Evolutionary conservation across 2,113 vertebrate genomes (phyloP), one percentile per base, ranked within the genome.

Genomic region (Catharus minimus): DNA sequence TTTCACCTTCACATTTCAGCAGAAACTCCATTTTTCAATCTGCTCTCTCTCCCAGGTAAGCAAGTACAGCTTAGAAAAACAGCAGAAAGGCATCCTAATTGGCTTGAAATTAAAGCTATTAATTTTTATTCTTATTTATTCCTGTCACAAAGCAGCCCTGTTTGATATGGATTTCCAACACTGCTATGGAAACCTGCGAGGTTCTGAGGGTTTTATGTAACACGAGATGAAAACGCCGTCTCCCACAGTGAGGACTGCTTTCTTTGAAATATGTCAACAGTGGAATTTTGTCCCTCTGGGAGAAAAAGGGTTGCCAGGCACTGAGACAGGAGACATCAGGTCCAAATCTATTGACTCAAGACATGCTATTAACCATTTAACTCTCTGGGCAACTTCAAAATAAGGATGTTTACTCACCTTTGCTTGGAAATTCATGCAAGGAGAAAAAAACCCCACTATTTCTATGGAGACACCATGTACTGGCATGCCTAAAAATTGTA

Each of bases 81-180:
- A 75, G 47, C 62, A 77, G 86, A 81, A 78, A 86, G 53, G 16
- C 18, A 67, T 52, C 33, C 36, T 91, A 86, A 95, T 83, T 71
- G 76, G 15, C 76, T 93, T 78, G 65, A 95, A 91, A 95, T 89
- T 90, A 94, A 94, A 95, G 72, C 85, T 81, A 96, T 89, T 94
- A 81, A 83, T 91, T 95, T 92, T 86, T 83, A 71, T 77, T 61
- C 80, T 30, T 86, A 80, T 74, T 85, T 88, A 90, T 88, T 78
- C 68, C 68, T 90, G 61, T 86, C 90, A 91, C 52, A 82, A 94
- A 80, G 7, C 60, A 89, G 72, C 66, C 24, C 57, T 86, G 44
- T 67, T 93, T 94, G 46, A 32, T 44, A 78, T 32, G 68, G 68
- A 32, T 88, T 88, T 86, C 61, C 39, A 91, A 12, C n/a, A 91